Evolutionary conservation across 2,113 vertebrate genomes (phyloP), one percentile per base, ranked within the genome.

Genomic region (Procavia capensis): DNA sequence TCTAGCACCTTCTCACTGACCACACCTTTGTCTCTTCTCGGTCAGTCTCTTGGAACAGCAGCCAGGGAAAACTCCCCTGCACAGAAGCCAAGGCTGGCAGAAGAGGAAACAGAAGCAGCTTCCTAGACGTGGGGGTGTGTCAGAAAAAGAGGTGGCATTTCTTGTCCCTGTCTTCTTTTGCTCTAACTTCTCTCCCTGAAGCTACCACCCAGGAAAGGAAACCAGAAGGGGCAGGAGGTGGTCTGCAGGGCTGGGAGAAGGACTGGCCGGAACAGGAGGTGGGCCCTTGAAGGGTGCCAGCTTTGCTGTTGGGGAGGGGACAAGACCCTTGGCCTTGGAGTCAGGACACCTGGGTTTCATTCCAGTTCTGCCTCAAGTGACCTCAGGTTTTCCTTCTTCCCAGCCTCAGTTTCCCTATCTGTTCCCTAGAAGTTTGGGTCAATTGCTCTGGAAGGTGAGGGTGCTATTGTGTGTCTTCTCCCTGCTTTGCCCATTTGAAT

Each of bases 391-490:
- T 75, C 45, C n/a, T 80, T 8, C 9, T 16, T 74, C 3, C 6
- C 29, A 16, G 68, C 24, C 80, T 93, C 72, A 36, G 85, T 94
- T 94, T 90, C 39, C 57, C 82, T 47, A 34, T n/a, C 9, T 85
- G 79, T 39, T 39, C 81, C 39, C 64, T 16, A 54, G 39, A n/a
- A 70, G 45, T 31, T 22, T 75, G 57, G 45, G 79, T 31, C 14
- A n/a, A 78, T 39, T n/a, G 29, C 4, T 31, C 5, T 29, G 72
- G 10, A 50, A 19, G 27, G 20, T 5, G 43, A 24, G 9, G 22
- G 6, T 29, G 7, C 54, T n/a, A 5, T 20, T 34, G 2, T 1
- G 16, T 57, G 9, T n/a, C 8, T 3, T 34, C 41, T n/a, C 20
- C 39, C 20, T 41, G 13, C 54, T 34, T 66, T 7, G 9, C 14